Evolutionary conservation across 2,113 vertebrate species (phyloP), one percentile per base, ranked within the genome.

Genomic region (Sterna hirundo): DNA sequence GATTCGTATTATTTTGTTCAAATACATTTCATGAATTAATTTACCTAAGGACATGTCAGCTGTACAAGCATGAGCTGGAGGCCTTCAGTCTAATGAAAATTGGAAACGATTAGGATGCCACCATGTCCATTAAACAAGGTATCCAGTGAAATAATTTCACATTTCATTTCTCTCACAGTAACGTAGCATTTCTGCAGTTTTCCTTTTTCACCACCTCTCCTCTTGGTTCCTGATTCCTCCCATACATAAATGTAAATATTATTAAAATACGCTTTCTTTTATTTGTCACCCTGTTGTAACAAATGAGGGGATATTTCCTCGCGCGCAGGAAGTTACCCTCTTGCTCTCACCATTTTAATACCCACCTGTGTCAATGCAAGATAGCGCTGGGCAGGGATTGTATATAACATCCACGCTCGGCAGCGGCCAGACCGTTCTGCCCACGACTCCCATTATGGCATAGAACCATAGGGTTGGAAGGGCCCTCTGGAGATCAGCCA

Each of bases 381-480:
- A 5, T 62, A 38, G 47, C 52, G 22, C 34, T 14, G 6, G 36
- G 42, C 30, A 42, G 52, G 15, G 61, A 9, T 77, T 85, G 66
- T 30, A 11, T 17, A 5, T 22, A 20, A 26, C 9, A 42, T 4
- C 30, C 8, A 13, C 6, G 8, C 36, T 11, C 19, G 26, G 58
- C 75, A n/a, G 18, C 0, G 3, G 66, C 62, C 51, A 68, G 15
- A 38, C 2, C 2, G 6, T 82, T 47, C 69, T 88, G 34, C 64
- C 42, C 20, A 3, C 2, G 1, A 8, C 38, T 47, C 38, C 30
- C 19, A 0, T 77, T 27, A n/a, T 0, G 2, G 16, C 42, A 42
- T 42, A 42, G 42, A 42, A 42, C 13, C 42, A 42, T 42, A 42
- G 42, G 42, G 42, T 42, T 14, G 42, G 42, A 42, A 13, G 13